Percentiles rank a stretch among this genome's conserved stretches.
phyloP scores from a whole-genome alignment of 2,888 invertebrate species.

The Cataglyphis rosenhaueri region DNA sequence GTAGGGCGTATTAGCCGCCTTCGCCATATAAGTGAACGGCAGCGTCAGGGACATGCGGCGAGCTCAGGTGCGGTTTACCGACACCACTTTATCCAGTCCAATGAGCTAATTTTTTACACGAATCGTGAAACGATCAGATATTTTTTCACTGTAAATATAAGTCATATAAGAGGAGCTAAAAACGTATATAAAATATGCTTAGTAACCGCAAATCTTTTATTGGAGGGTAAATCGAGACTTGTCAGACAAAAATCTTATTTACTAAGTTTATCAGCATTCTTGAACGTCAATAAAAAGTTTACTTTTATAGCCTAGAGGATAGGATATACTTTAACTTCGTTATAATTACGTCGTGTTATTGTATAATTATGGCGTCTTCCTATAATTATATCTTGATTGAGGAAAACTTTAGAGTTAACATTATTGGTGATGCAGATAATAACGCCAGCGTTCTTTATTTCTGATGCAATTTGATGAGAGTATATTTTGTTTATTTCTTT shows the following conservation, averaged over 20 bases:
- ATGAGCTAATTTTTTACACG: conserved; percentile 5
- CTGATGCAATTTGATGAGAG: background rate
- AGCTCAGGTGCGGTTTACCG: conserved; percentile 65
- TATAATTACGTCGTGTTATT: conserved; percentile 1
- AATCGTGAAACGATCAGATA: background rate
- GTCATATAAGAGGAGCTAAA: background rate
- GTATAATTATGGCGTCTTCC: conserved; percentile 14
- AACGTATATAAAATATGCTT: conserved; percentile 1
- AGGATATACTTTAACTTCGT: background rate
- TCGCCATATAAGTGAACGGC: conserved; percentile 17
- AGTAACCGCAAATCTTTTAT: background rate
- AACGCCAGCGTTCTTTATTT: background rate
- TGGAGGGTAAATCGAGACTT: background rate
- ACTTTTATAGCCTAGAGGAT: background rate
- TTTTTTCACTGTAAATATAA: conserved; percentile 1
- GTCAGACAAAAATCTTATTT: background rate
- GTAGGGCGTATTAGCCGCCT: conserved; percentile 58
- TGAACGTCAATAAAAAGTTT: background rate
- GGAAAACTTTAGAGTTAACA: background rate
- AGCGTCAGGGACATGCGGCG: conserved; percentile 22
- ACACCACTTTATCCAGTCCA: conserved; percentile 33
- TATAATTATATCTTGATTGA: background rate
- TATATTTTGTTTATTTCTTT: background rate
- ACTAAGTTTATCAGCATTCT: background rate
- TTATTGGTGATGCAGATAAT: background rate